These are phyloP conservation scores for Lepilemur septentrionalis DNA, from an alignment of 2,797 vertebrate genomes.

Conservation along the genomic window DNA sequence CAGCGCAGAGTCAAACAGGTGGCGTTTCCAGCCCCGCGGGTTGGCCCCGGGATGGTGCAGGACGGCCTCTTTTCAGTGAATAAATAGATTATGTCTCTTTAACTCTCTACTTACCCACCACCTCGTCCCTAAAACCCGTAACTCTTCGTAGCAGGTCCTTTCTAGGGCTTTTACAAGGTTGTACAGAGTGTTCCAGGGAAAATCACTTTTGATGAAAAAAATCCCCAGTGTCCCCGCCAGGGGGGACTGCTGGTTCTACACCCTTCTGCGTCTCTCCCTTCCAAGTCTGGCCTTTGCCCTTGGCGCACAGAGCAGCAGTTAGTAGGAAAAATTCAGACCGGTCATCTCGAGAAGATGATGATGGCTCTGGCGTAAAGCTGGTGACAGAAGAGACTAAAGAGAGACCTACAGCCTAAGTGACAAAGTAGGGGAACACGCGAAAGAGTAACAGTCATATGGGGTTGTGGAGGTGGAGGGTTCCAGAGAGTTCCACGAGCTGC, in stretches of 20 bases:
- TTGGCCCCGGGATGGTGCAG: accelerated
- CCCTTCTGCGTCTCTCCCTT: neutral
- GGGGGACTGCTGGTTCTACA: neutral
- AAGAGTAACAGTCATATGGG: accelerated
- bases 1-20: accelerated
- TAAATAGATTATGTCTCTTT: neutral
- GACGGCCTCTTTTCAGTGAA: neutral
- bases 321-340: neutral
- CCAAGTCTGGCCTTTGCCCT: neutral
- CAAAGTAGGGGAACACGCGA: accelerated
- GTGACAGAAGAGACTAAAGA: neutral
- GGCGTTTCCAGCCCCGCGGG: accelerated
- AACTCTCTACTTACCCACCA: neutral
- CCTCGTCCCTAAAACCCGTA: accelerated
- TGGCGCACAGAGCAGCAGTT: neutral
- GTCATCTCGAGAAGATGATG: neutral
- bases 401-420: neutral
- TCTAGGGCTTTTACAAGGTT: neutral
- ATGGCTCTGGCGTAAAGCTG: neutral
- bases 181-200: neutral
- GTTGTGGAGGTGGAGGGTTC: neutral
- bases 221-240: neutral
- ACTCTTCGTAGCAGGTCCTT: neutral
- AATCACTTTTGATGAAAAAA: neutral
- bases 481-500: neutral